A percentile compares a stretch with the other conserved stretches of the same genome.
phyloP scores from a whole-genome alignment of 2,888 invertebrate genomes.

The Phortica okadai region DNA sequence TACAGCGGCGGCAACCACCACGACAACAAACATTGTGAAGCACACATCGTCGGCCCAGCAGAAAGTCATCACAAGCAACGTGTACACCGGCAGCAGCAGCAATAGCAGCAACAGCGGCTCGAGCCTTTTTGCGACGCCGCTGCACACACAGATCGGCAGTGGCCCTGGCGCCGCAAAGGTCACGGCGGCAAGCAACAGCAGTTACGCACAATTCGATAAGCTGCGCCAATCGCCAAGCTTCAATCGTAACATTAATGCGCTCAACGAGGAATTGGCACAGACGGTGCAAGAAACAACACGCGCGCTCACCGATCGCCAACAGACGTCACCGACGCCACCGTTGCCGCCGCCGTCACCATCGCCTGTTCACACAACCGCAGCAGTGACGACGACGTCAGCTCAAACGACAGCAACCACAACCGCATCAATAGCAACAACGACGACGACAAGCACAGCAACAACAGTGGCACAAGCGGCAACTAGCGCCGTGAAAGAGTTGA shows the following conservation, averaged over 20 bases:
- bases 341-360: conserved; percentile 55
- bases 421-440: neutral
- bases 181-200: neutral
- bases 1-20: conserved; percentile 12
- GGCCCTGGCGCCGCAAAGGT: neutral
- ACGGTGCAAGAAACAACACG: conserved; percentile 74
- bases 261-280: conserved; percentile 74
- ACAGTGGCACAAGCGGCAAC: conserved; percentile 6
- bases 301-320: conserved; percentile 67
- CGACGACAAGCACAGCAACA: conserved; percentile 13
- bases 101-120: conserved; percentile 18
- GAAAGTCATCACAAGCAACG: conserved; percentile 37
- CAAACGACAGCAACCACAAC: neutral
- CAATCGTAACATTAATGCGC: conserved; percentile 73
- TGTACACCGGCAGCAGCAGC: neutral
- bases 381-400: conserved; percentile 35
- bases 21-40: neutral
- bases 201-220: conserved; percentile 76
- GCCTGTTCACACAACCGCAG: conserved; percentile 14
- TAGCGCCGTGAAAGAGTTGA: conserved; percentile 4
- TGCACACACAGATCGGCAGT: neutral
- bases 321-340: conserved; percentile 38
- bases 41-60: conserved; percentile 38
- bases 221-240: conserved; percentile 75
- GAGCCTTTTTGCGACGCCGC: conserved; percentile 1